Base-by-base conservation (phyloP, 2,888 invertebrate genomes). In the Muscina levida region DNA sequence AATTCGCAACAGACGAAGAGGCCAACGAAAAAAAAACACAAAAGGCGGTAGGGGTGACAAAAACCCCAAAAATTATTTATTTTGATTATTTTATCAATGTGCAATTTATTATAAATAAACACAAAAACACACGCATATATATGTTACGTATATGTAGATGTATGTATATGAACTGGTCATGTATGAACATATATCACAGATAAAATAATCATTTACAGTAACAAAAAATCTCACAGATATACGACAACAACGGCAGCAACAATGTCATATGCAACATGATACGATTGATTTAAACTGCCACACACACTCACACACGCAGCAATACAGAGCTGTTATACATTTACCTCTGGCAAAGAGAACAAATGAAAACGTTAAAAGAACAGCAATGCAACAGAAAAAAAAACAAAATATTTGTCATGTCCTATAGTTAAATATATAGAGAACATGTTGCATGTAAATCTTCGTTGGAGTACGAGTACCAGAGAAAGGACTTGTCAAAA, bases 181-280 rank as follows among this genome's bases (percentile, higher is more conserved):
- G n/a, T 42, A 42, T 17, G 37, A 8, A 59, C 39, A 42, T 62
- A 62, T 62, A 62, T 62, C 62, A 62, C 62, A 39, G 62, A 42
- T 62, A 42, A 62, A 62, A 62, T 42, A 42, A 62, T 62, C 42
- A 62, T 62, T 59, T 59, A 13, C 48, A 5, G 19, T 5, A 31
- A 31, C 31, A 31, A 37, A 62, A 62, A 42, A 37, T 39, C 39
- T 62, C 62, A 19, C 42, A 62, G 62, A 62, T 62, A 19, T 17
- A 62, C 42, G 42, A 22, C 13, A 1, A 11, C 26, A 56, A 17
- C 17, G 11, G 19, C 51, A 51, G 1, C 19, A 11, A 51, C 51
- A 51, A 2, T 3, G 1, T 1, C 19, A 62, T 19, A 19, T 62
- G 17, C 1, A 62, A 62, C 42, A 22, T 39, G 62, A 62, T 62